Conservation (phyloP, 2,113 vertebrate genomes). For the Fulmarus glacialis region DNA sequence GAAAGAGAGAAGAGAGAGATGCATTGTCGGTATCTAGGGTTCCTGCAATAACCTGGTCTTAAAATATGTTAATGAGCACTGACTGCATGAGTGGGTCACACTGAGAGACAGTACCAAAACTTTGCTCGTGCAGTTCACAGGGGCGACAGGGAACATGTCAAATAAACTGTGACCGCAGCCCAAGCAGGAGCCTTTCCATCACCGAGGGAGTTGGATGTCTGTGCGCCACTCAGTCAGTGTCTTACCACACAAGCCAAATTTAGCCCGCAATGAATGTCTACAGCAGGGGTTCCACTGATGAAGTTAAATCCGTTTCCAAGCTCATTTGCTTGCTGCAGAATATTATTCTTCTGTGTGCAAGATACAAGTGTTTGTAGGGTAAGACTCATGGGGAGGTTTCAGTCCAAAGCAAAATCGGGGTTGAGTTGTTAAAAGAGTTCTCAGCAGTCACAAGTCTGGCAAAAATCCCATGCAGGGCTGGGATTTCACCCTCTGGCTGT, state of each 20-base stretch:
- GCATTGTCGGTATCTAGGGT: not conserved
- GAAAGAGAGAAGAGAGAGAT: not conserved
- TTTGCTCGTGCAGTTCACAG: not conserved
- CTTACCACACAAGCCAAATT: not conserved
- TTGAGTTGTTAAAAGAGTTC: conserved; percentile 21
- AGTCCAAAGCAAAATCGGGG: not conserved
- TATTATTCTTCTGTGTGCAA: not conserved
- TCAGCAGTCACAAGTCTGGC: not conserved
- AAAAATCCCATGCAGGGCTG: not conserved
- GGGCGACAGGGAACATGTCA: not conserved
- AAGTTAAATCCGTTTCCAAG: not conserved
- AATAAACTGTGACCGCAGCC: not conserved
- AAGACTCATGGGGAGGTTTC: conserved; percentile 6
- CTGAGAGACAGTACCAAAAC: not conserved
- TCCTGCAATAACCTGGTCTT: not conserved
- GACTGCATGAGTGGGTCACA: not conserved
- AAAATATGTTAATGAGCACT: not conserved
- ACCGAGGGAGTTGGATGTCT: not conserved
- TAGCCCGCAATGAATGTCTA: not conserved
- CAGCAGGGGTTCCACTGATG: not conserved
- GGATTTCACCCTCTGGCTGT: conserved; percentile 37
- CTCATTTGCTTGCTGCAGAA: not conserved
- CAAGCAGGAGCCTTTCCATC: not conserved
- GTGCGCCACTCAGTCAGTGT: not conserved
- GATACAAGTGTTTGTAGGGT: not conserved